Evolutionary conservation across 2,113 vertebrate genomes (phyloP).

Genomic region (Chinchilla lanigera): DNA sequence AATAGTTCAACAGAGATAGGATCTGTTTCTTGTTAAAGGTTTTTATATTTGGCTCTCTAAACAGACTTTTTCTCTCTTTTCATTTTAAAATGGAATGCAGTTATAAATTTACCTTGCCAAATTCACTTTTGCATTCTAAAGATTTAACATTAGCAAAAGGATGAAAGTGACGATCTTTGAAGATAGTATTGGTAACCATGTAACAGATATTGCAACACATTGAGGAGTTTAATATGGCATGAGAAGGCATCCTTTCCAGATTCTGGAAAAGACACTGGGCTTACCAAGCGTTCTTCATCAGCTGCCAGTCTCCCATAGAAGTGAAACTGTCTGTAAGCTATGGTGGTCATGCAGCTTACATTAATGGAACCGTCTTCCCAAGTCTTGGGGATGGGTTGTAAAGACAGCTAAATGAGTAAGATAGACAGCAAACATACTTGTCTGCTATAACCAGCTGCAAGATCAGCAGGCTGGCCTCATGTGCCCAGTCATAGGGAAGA

Average conservation of each 20-base stretch:
- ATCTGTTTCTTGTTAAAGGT: slow-evolving; percentile 67
- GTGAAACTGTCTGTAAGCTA: background rate
- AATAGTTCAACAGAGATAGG: slow-evolving; percentile 38
- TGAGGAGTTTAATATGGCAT: background rate
- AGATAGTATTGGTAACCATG: background rate
- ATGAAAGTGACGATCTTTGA: background rate
- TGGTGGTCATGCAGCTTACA: background rate
- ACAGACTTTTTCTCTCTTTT: background rate
- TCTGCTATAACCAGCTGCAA: background rate
- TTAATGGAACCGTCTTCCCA: background rate
- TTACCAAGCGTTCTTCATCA: background rate
- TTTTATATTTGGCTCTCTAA: slow-evolving; percentile 15
- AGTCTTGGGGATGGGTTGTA: background rate
- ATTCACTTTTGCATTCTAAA: background rate
- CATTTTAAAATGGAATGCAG: slow-evolving; percentile 29
- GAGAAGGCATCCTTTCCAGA: background rate
- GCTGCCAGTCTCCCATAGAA: background rate
- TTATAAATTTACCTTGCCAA: background rate
- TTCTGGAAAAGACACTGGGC: background rate
- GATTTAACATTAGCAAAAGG: background rate
- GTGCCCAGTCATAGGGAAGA: background rate
- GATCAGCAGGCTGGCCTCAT: background rate
- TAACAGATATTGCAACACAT: background rate
- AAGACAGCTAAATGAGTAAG: background rate
- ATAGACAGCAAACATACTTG: background rate